Evolutionary conservation across 2,113 vertebrate species (phyloP).

Genomic region (Bambusicola thoracicus): DNA sequence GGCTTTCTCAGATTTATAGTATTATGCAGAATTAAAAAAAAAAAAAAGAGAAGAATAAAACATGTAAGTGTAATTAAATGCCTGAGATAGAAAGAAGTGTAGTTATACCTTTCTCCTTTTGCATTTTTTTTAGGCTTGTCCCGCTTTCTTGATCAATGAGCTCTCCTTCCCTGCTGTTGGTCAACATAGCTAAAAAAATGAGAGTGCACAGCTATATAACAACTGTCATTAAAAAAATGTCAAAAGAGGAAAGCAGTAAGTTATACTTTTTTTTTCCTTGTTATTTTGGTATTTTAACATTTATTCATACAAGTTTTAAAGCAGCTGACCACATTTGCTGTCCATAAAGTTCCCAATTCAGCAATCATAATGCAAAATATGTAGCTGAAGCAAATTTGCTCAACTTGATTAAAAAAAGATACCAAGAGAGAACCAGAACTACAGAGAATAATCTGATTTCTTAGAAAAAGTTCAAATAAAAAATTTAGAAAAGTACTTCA

Average conservation of each 20-base stretch:
- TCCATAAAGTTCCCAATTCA: neutral
- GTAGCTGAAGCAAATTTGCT: neutral
- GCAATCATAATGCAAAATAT: neutral
- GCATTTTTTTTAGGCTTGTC: slow-evolving; percentile 86
- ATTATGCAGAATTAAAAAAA: neutral
- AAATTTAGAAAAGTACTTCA: slow-evolving; percentile 15
- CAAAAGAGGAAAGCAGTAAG: neutral
- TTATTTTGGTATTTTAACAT: neutral
- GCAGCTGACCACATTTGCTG: neutral
- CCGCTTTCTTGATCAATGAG: slow-evolving; percentile 82
- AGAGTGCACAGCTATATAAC: neutral
- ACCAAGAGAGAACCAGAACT: neutral
- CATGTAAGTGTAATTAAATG: neutral
- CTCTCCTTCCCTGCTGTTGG: slow-evolving; percentile 80
- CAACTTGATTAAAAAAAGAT: neutral
- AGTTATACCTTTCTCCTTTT: slow-evolving; percentile 88
- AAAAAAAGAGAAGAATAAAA: neutral
- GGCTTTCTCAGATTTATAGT: slow-evolving; percentile 14
- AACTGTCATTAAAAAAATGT: neutral
- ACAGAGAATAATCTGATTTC: neutral
- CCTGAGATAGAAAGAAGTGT: neutral
- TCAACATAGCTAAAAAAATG: slow-evolving; percentile 75
- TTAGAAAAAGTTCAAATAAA: neutral
- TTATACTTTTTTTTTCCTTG: neutral
- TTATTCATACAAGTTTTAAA: slow-evolving; percentile 6